Conservation (phyloP, 2,113 vertebrate species). For the Shinisaurus crocodilurus region DNA sequence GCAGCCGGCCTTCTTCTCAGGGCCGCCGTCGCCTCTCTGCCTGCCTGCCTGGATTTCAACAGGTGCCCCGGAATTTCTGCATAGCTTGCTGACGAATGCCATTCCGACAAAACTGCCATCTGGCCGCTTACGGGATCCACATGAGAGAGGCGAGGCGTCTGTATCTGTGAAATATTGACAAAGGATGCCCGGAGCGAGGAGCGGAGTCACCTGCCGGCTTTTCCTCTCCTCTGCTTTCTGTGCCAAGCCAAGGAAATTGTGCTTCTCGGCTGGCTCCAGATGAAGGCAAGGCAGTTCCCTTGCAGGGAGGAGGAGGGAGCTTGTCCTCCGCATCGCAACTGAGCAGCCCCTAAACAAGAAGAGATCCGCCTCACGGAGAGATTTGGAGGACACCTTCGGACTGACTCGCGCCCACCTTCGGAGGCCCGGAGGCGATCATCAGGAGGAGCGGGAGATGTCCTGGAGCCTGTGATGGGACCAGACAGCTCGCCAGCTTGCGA, state of each 20-base stretch:
- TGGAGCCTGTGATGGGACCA: slow-evolving; percentile 55
- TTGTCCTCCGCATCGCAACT: slow-evolving; percentile 68
- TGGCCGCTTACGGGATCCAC: background rate
- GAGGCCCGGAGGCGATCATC: slow-evolving; percentile 65
- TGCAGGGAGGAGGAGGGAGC: slow-evolving; percentile 9
- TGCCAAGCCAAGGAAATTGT: slow-evolving; percentile 51
- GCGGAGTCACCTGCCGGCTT: slow-evolving; percentile 45
- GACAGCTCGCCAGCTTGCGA: slow-evolving; percentile 56
- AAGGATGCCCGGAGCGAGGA: slow-evolving; percentile 59
- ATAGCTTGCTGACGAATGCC: background rate
- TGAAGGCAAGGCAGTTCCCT: slow-evolving; percentile 38
- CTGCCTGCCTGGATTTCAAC: accelerated
- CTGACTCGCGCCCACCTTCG: slow-evolving; percentile 54
- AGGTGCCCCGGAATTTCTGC: background rate
- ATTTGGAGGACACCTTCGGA: slow-evolving; percentile 53
- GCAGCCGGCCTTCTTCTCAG: accelerated
- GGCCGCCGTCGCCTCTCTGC: accelerated
- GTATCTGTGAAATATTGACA: slow-evolving; percentile 65
- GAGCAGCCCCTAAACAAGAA: slow-evolving; percentile 63
- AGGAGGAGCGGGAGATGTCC: slow-evolving; percentile 59
- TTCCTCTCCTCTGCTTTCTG: slow-evolving; percentile 50
- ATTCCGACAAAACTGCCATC: background rate
- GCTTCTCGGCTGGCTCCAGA: slow-evolving; percentile 57
- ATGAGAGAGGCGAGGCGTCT: slow-evolving; percentile 46
- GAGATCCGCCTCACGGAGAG: slow-evolving; percentile 66